Evolutionary conservation across 2,797 vertebrate species (phyloP), one percentile per base, ranked within the genome.

Genomic region (Okamejei kenojei): DNA sequence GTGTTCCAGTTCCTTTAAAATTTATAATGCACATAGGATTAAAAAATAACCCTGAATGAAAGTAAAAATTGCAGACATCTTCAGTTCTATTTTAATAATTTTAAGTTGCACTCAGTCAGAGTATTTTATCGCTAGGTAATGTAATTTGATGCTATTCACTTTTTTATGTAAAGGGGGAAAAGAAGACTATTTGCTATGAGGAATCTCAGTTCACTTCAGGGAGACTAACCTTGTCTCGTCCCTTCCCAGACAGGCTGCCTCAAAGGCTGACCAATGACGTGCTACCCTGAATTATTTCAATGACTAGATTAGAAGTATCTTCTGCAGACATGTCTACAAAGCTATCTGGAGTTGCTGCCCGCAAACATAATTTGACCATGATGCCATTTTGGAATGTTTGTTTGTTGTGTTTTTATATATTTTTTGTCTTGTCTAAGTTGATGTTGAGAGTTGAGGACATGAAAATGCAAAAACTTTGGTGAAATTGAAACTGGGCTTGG

Each of bases 11-110:
- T 61, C 54, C 54, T 61, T 80, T 61, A 15, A 58, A 29, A 54
- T 61, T 84, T 58, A 81, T 81, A 81, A 15, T 84, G 54, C 54
- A 84, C 11, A 58, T n/a, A 84, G 81, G 54, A 61, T 58, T 10
- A 58, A 82, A 26, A 78, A 78, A 78, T 32, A 19, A 73, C 23
- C 65, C n/a, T 15, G 61, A 84, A 84, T 84, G 21, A 13, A 84
- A 84, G 81, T 29, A 84, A 84, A 84, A 84, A 84, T 29, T 84
- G 80, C 81, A 61, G 54, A 84, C 26, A 1, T 13, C 8, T 82
- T 82, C 54, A 84, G 54, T n/a, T 29, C 81, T 84, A 13, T 61
- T 61, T 61, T 61, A 84, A 61, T 84, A 84, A 84, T 82, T 58
- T 26, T 26, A 58, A 58, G 23, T n/a, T 61, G 54, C 4, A 84